These are phyloP conservation scores for Caenorhabditis japonica DNA, from an alignment of 2,888 invertebrate genomes.

Conservation along the genomic window DNA sequence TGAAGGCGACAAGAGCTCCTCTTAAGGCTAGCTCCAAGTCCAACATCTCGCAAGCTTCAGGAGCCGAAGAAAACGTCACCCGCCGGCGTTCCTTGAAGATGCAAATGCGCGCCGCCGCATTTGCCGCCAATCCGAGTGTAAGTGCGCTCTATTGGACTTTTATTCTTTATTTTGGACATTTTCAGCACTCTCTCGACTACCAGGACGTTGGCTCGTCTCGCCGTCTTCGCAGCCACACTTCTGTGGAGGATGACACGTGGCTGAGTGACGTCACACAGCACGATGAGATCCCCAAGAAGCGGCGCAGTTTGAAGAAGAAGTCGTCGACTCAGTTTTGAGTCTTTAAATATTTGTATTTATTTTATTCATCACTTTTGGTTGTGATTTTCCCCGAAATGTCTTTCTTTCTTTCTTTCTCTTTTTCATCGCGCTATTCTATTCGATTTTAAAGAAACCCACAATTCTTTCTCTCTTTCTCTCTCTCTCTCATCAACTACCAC, in stretches of 20 bases:
- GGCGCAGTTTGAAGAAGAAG: slow-evolving; percentile 64
- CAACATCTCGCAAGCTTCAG: slow-evolving; percentile 31
- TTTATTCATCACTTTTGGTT: slow-evolving; percentile 14
- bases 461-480: background rate
- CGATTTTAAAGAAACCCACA: background rate
- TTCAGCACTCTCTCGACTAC: slow-evolving; percentile 62
- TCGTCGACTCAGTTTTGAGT: slow-evolving; percentile 47
- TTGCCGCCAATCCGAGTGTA: slow-evolving; percentile 45
- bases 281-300: slow-evolving; percentile 56
- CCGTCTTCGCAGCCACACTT: slow-evolving; percentile 49
- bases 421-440: background rate
- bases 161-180: background rate
- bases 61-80: slow-evolving; percentile 20
- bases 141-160: slow-evolving; percentile 6
- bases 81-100: slow-evolving; percentile 44
- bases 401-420: slow-evolving; percentile 16
- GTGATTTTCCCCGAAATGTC: slow-evolving; percentile 30
- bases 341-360: background rate
- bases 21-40: slow-evolving; percentile 42
- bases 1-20: slow-evolving; percentile 27
- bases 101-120: slow-evolving; percentile 46
- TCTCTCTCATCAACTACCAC: background rate
- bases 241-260: slow-evolving; percentile 57
- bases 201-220: slow-evolving; percentile 38
- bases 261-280: slow-evolving; percentile 33